Percentiles rank a stretch among this genome's conserved stretches.
Evolutionary conservation across 2,888 invertebrate genomes (phyloP).

Genomic region (Dicycla oo): DNA sequence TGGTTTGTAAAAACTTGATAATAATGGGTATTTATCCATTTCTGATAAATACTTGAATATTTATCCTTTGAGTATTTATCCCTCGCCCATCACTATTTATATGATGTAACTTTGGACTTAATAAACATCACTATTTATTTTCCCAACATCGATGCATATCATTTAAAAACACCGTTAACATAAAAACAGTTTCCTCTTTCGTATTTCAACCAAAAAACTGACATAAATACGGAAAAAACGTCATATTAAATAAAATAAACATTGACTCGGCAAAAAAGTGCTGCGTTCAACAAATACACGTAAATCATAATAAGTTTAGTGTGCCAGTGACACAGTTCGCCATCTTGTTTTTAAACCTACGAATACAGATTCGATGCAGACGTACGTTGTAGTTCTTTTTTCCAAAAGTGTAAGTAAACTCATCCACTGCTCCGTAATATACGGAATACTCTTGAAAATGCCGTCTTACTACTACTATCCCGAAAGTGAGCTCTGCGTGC

Average conservation of each 20-base stretch:
- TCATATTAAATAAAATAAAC: conserved; percentile 22
- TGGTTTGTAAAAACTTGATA: no score
- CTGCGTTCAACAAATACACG: conserved; percentile 18
- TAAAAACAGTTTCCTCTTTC: conserved; percentile 1
- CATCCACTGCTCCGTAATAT: not conserved
- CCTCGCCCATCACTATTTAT: no score
- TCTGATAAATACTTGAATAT: no score
- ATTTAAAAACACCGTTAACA: not conserved
- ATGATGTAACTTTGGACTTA: no score
- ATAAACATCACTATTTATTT: not conserved
- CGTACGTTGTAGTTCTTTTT: not conserved
- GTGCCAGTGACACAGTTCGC: conserved; percentile 43
- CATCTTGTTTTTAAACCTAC: conserved; percentile 6
- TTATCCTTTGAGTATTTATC: no score
- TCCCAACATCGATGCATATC: not conserved
- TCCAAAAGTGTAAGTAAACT: not conserved
- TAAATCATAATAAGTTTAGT: conserved; percentile 9
- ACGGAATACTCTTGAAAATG: no score
- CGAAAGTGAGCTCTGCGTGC: no score
- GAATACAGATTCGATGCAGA: not conserved
- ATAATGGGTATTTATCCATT: no score
- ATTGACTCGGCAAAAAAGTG: conserved; percentile 25
- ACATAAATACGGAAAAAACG: not conserved
- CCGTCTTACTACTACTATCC: no score
- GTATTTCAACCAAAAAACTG: not conserved